Percentiles rank a stretch among this genome's conserved stretches.
Evolutionary conservation across 2,113 vertebrate genomes (phyloP).

Genomic region (Ifrita kowaldi): DNA sequence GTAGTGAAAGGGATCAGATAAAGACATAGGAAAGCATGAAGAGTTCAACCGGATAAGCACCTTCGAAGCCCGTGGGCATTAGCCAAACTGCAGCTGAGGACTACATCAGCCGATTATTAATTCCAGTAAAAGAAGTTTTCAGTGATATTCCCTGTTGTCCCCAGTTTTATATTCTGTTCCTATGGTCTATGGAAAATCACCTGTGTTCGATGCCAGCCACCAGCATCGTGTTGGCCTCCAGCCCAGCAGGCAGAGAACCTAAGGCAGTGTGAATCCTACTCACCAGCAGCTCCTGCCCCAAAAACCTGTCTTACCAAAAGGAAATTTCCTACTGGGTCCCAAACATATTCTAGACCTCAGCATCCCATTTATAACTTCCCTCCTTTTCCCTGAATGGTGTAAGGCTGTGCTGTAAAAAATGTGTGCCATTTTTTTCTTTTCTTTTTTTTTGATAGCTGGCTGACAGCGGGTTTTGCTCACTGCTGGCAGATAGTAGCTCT

Average conservation of each 20-base stretch:
- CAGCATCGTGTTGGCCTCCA: not conserved
- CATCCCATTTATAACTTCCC: not conserved
- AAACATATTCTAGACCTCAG: not conserved
- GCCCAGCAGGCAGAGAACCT: not conserved
- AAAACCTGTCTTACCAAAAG: not conserved
- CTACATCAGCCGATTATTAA: not conserved
- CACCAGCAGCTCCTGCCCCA: not conserved
- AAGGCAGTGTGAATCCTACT: not conserved
- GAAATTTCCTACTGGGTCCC: not conserved
- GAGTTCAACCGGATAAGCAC: not conserved
- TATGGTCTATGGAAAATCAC: not conserved
- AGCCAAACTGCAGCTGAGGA: not conserved
- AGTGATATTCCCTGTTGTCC: not conserved
- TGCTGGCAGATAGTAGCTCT: not conserved
- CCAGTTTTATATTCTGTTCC: not conserved
- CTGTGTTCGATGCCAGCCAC: not conserved
- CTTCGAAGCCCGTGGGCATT: not conserved
- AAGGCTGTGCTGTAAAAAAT: not conserved
- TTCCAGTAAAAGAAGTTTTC: not conserved
- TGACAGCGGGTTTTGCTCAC: not conserved
- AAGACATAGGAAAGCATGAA: not conserved
- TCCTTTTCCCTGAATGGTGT: not conserved
- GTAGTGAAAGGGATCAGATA: not conserved
- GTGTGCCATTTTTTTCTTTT: fast-evolving
- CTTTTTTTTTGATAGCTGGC: not conserved